Conservation (phyloP, 2,113 vertebrate genomes). For the Sorex fumeus region DNA sequence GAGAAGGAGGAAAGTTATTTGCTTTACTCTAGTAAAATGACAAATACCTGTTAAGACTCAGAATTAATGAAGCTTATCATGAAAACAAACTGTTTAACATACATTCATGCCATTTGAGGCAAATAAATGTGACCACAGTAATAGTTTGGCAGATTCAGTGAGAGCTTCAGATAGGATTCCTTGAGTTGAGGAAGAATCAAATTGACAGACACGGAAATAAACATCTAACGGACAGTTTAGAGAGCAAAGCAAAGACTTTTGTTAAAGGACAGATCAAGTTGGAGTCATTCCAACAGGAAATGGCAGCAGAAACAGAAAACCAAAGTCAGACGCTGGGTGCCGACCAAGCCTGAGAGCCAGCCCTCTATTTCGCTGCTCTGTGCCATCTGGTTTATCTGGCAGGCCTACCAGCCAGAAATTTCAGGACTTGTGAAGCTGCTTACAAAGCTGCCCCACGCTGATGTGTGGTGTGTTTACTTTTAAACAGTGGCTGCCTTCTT, state of each 20-base stretch:
- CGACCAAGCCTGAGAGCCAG: not conserved
- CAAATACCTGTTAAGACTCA: not conserved
- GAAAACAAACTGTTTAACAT: not conserved
- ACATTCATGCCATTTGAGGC: not conserved
- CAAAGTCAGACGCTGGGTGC: constrained; percentile 64
- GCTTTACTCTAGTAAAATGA: not conserved
- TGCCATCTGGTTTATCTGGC: constrained; percentile 74
- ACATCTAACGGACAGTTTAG: not conserved
- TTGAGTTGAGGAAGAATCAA: not conserved
- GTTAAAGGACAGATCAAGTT: not conserved
- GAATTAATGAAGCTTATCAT: not conserved
- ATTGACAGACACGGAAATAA: not conserved
- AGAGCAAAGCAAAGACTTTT: constrained; percentile 8
- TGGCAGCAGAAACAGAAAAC: constrained; percentile 49
- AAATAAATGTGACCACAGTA: not conserved
- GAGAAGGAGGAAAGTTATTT: not conserved
- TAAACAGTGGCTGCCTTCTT: constrained; percentile 89
- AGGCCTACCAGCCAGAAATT: constrained; percentile 64
- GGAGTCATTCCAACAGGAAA: constrained; percentile 68
- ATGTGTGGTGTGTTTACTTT: constrained; percentile 86
- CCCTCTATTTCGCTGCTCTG: not conserved
- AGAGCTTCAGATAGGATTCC: not conserved
- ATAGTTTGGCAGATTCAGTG: not conserved
- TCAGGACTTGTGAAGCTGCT: constrained; percentile 63
- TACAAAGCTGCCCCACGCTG: constrained; percentile 57